Conservation (phyloP, 2,888 invertebrate species). For the Drosophila neoperkinsi region DNA sequence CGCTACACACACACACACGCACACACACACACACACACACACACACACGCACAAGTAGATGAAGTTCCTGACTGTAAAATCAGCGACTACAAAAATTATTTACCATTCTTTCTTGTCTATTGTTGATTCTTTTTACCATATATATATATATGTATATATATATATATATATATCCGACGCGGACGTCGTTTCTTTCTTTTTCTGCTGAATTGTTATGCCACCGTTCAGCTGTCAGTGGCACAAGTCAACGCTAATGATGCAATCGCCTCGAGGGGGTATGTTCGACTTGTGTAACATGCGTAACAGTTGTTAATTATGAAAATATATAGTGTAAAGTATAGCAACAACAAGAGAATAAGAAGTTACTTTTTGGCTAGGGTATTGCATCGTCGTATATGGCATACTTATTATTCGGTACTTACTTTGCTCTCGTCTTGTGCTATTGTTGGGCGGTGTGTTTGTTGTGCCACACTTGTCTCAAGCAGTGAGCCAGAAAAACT, state of each 20-base stretch:
- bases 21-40: slow-evolving; percentile 17
- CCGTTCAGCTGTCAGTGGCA: not conserved
- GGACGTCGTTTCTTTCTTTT: not conserved
- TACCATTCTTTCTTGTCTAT: slow-evolving; percentile 39
- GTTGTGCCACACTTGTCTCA: slow-evolving; percentile 52
- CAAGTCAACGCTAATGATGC: slow-evolving; percentile 44
- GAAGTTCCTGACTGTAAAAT: slow-evolving; percentile 53
- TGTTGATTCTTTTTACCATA: slow-evolving; percentile 38
- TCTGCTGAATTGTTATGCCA: not conserved
- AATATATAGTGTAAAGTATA: not conserved
- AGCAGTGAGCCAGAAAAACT: slow-evolving; percentile 16
- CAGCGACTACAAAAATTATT: slow-evolving; percentile 49
- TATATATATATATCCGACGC: not conserved
- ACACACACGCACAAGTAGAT: slow-evolving; percentile 10
- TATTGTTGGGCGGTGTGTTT: slow-evolving; percentile 54
- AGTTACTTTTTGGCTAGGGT: slow-evolving; percentile 3
- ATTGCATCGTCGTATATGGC: not conserved
- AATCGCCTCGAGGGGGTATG: slow-evolving; percentile 14
- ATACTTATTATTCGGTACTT: not conserved
- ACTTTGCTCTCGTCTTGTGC: slow-evolving; percentile 1
- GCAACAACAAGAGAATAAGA: not conserved
- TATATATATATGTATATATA: slow-evolving; percentile 11
- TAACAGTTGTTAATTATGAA: not conserved
- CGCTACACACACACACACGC: slow-evolving; percentile 19
- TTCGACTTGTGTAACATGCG: not conserved